Evolutionary conservation across 2,797 vertebrate species (phyloP).

Genomic region (Cirrhinus molitorella): DNA sequence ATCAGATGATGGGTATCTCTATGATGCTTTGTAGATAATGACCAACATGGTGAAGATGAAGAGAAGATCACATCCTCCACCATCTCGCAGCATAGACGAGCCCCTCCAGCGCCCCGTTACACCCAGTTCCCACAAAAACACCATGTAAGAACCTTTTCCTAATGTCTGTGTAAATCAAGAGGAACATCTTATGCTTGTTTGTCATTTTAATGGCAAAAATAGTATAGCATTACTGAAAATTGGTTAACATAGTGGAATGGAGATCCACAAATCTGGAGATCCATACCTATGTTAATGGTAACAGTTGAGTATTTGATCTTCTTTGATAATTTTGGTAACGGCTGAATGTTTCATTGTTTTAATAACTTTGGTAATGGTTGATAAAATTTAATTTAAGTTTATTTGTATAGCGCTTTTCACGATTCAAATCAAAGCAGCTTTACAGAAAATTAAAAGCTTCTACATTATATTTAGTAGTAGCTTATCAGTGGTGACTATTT

Average conservation of each 20-base stretch:
- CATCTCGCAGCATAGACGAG: constrained; percentile 79
- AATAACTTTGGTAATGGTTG: background rate
- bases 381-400: no score
- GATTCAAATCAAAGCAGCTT: no score
- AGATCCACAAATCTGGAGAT: no score
- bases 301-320: background rate
- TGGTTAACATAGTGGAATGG: no score
- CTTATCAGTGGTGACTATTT: no score
- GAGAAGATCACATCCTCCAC: constrained; percentile 73
- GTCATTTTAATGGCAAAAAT: no score
- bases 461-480: no score
- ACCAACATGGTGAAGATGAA: constrained; percentile 88
- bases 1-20: background rate
- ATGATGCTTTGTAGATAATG: constrained; percentile 85
- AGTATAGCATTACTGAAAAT: no score
- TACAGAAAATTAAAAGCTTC: no score
- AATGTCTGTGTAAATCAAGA: background rate
- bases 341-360: background rate
- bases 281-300: no score
- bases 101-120: constrained; percentile 91
- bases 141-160: constrained; percentile 66
- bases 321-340: background rate
- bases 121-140: constrained; percentile 81
- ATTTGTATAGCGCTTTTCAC: no score
- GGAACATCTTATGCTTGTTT: no score